phyloP scores from a whole-genome alignment of 2,113 vertebrate genomes.

The Odocoileus hemionus region DNA sequence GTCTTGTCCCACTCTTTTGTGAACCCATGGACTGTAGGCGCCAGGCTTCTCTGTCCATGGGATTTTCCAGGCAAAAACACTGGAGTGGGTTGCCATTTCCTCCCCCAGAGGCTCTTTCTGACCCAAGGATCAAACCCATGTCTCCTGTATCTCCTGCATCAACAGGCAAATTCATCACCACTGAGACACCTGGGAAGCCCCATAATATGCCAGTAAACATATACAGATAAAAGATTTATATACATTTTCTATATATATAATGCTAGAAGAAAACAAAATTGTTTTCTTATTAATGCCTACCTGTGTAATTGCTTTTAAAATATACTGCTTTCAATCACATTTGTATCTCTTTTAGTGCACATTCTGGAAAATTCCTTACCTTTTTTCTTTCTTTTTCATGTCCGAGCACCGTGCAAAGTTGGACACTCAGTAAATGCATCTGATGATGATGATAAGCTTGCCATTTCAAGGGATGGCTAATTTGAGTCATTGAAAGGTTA shows the following conservation, averaged over 20 bases:
- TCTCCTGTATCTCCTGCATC: neutral
- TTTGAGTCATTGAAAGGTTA: conserved; percentile 45
- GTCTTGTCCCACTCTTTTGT: neutral
- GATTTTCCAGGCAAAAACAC: neutral
- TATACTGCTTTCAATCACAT: neutral
- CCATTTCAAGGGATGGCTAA: conserved; percentile 47
- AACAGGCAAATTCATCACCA: neutral
- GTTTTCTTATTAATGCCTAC: neutral
- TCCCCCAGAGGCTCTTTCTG: neutral
- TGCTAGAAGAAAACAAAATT: neutral
- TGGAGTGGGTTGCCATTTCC: neutral
- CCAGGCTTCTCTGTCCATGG: neutral
- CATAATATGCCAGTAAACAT: neutral
- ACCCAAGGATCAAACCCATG: neutral
- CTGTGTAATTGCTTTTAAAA: neutral
- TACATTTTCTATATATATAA: neutral
- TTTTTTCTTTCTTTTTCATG: neutral
- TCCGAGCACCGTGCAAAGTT: neutral
- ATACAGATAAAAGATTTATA: neutral
- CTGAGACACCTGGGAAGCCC: neutral
- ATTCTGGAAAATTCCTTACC: conserved; percentile 1
- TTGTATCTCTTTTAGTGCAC: neutral
- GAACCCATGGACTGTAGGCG: neutral
- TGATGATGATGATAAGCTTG: conserved; percentile 40
- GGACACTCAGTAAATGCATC: neutral